Evolutionary conservation across 2,113 vertebrate genomes (phyloP).

Genomic region (Lycocorax pyrrhopterus): DNA sequence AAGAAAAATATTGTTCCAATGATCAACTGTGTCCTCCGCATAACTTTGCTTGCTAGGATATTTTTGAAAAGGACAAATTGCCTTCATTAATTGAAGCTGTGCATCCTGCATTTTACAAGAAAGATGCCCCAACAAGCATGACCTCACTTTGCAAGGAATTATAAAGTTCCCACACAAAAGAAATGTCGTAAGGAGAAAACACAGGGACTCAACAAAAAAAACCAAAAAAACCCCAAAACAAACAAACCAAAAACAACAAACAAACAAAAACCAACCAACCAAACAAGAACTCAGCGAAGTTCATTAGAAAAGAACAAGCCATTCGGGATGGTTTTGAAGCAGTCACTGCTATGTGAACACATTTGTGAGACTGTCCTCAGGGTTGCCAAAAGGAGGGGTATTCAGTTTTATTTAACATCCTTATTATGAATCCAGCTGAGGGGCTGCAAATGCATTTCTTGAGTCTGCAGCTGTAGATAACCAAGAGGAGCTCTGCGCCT

Average conservation of each 20-base stretch:
- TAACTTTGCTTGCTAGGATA: neutral
- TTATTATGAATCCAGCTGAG: neutral
- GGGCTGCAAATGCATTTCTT: neutral
- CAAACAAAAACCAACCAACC: neutral
- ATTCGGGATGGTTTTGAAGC: neutral
- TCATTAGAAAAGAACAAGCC: neutral
- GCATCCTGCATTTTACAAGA: neutral
- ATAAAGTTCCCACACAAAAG: neutral
- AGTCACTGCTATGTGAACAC: neutral
- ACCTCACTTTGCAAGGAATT: neutral
- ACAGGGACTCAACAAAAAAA: neutral
- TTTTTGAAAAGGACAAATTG: constrained; percentile 25
- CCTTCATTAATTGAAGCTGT: constrained; percentile 7
- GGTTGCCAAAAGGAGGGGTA: neutral
- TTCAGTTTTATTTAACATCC: neutral
- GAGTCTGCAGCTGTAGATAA: neutral
- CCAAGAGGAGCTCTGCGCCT: accelerated
- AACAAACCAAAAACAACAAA: neutral
- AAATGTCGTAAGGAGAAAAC: neutral
- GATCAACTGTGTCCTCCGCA: neutral
- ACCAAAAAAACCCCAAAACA: neutral
- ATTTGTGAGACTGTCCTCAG: neutral
- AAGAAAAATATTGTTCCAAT: neutral
- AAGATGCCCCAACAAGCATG: neutral
- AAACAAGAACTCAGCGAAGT: neutral